Evolutionary conservation across 1,140 invertebrate species (phyloP).

Genomic region (Melitaea cinxia): DNA sequence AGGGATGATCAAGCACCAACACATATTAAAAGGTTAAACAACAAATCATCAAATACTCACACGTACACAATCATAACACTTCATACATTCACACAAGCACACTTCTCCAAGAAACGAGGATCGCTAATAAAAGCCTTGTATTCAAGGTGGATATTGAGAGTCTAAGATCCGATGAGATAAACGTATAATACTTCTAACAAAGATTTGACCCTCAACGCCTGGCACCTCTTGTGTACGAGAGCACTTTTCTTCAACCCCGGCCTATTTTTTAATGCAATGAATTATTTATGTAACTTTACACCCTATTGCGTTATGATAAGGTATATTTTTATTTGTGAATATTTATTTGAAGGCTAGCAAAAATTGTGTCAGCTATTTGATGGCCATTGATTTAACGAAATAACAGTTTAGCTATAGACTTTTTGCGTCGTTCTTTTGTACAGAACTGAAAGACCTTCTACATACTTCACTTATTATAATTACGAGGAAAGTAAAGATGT

Average conservation of each 20-base stretch:
- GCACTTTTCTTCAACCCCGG: conserved; percentile 37
- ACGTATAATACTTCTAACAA: conserved; percentile 40
- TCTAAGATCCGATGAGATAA: conserved; percentile 36
- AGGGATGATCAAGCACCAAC: background rate
- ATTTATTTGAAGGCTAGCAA: background rate
- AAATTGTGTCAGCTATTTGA: conserved; percentile 9
- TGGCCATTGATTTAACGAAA: conserved; percentile 6
- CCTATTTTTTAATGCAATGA: conserved; percentile 34
- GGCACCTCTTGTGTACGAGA: conserved; percentile 32
- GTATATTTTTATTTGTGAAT: background rate
- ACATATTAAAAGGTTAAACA: background rate
- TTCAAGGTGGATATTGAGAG: conserved; percentile 26
- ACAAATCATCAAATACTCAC: too few species aligned
- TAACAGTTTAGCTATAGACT: background rate
- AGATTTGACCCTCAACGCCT: conserved; percentile 40
- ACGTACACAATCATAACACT: background rate
- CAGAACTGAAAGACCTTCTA: too few species aligned
- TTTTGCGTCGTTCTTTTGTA: background rate
- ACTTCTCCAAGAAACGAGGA: background rate
- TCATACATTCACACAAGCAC: background rate
- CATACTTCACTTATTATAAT: too few species aligned
- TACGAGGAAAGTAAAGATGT: too few species aligned
- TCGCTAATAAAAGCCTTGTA: conserved; percentile 21
- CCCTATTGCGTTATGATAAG: background rate
- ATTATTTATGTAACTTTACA: background rate